A percentile compares a stretch with the other conserved stretches of the same genome.
These are phyloP conservation scores for Drosophila prostipennis DNA, from an alignment of 2,888 invertebrate genomes.

Conservation along the genomic window DNA sequence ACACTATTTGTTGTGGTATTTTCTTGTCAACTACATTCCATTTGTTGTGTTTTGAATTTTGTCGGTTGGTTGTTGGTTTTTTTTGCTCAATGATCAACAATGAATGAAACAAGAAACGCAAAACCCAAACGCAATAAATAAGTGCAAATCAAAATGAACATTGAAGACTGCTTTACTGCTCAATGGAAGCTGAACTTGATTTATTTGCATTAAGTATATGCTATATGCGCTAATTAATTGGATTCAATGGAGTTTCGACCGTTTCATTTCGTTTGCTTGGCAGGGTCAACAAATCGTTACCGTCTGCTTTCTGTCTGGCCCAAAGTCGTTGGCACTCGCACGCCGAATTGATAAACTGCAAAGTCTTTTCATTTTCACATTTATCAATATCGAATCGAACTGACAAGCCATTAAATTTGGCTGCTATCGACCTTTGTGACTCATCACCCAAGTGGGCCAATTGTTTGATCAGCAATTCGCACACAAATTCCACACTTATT, in stretches of 20 bases:
- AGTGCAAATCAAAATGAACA: slow-evolving; percentile 21
- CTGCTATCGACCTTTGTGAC: neutral
- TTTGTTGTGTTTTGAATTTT: slow-evolving; percentile 33
- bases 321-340: slow-evolving; percentile 15
- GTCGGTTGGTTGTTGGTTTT: neutral
- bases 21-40: slow-evolving; percentile 28
- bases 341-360: slow-evolving; percentile 12
- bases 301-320: slow-evolving; percentile 4
- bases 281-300: slow-evolving; percentile 4
- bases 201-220: slow-evolving; percentile 16
- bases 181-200: slow-evolving; percentile 23
- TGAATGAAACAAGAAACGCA: slow-evolving; percentile 15
- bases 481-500: slow-evolving; percentile 18
- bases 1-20: slow-evolving; percentile 28
- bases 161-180: neutral
- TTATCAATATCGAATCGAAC: slow-evolving; percentile 10
- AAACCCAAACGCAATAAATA: neutral
- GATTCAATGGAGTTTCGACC: slow-evolving; percentile 12
- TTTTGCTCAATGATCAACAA: slow-evolving; percentile 19
- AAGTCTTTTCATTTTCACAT: slow-evolving; percentile 9
- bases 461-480: slow-evolving; percentile 12
- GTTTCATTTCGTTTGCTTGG: neutral
- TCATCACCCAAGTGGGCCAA: slow-evolving; percentile 12
- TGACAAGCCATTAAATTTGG: slow-evolving; percentile 2
- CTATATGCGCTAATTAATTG: slow-evolving; percentile 21